Evolutionary conservation across 2,113 vertebrate genomes (phyloP), one percentile per base, ranked within the genome.

Genomic region (Thomomys bottae): DNA sequence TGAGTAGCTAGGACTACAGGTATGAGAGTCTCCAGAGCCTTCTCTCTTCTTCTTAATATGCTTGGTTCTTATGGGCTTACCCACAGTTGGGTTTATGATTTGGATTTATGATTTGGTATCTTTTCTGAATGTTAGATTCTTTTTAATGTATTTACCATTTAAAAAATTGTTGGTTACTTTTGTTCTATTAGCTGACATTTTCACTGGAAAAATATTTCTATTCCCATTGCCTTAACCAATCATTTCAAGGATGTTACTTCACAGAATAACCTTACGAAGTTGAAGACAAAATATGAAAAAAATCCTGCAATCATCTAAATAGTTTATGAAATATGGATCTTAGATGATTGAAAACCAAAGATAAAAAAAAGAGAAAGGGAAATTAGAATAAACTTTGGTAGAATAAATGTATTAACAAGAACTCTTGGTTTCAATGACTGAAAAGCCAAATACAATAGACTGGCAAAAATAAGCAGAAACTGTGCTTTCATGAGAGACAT

Each of bases 201-300:
- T 54, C 63, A 68, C 26, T 54, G 36, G 89, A 72, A 83, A 23
- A 63, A 28, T 70, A 94, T 71, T 76, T 75, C 45, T 77, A 23
- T 64, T 68, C 17, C 57, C 2, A 17, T 72, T 82, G 73, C 59
- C 59, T 91, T 14, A 54, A 54, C 49, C 26, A 79, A 7, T 49
- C 34, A 72, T 67, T 73, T 82, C 38, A 82, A 54, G 83, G 57
- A 20, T 64, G n/a, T 71, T 45, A 73, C 36, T 84, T 84, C 15
- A 42, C 49, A 17, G 70, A 75, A 68, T 83, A n/a, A 75, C 18
- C 84, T 26, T 34, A 75, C 73, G 21, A 64, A 64, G 34, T 8
- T n/a, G n/a, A 84, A 64, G 68, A 71, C 28, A 82, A 72, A 91
- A 28, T 45, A 63, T 61, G 42, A 75, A 85, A 92, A 84, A 42